A percentile compares a stretch with the other conserved stretches of the same genome.
Evolutionary conservation across 2,888 invertebrate species (phyloP).

Genomic region (Trilocha varians): DNA sequence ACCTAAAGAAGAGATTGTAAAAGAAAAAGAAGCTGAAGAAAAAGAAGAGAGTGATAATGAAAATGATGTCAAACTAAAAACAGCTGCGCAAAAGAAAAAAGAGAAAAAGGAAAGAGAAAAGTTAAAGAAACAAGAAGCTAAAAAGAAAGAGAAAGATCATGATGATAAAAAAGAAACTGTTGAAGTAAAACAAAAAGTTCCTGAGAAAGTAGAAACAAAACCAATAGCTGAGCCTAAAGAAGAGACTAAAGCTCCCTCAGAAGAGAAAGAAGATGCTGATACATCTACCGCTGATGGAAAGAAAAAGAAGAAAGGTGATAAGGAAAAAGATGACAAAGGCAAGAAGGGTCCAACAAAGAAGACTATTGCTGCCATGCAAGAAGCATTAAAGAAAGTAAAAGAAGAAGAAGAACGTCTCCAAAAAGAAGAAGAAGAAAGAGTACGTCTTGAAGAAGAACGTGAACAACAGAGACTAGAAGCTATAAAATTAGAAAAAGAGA

Average conservation of each 20-base stretch:
- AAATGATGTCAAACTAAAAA: constrained; percentile 78
- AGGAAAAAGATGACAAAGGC: constrained; percentile 70
- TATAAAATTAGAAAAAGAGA: constrained; percentile 86
- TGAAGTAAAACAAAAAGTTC: constrained; percentile 28
- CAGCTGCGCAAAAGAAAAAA: constrained; percentile 91
- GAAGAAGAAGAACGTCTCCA: constrained; percentile 88
- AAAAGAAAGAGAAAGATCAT: constrained; percentile 63
- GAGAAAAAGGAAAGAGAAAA: constrained; percentile 89
- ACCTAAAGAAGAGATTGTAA: constrained; percentile 25
- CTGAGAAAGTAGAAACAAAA: constrained; percentile 32
- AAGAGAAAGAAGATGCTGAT: constrained; percentile 50
- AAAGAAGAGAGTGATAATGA: constrained; percentile 68
- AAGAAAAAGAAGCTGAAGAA: constrained; percentile 40
- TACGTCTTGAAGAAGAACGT: constrained; percentile 81
- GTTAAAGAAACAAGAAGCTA: constrained; percentile 81
- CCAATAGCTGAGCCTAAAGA: constrained; percentile 41
- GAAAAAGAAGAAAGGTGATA: constrained; percentile 63
- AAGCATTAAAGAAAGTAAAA: constrained; percentile 87
- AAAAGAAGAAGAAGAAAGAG: constrained; percentile 86
- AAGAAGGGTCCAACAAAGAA: constrained; percentile 87
- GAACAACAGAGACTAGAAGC: constrained; percentile 83
- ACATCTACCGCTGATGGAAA: constrained; percentile 46
- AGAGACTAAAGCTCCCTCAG: constrained; percentile 47
- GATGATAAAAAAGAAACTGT: constrained; percentile 40
- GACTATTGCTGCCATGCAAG: constrained; percentile 93